Evolutionary conservation across 1,140 invertebrate species (phyloP), one percentile per base, ranked within the genome.

Genomic region (Drosophila willistoni): DNA sequence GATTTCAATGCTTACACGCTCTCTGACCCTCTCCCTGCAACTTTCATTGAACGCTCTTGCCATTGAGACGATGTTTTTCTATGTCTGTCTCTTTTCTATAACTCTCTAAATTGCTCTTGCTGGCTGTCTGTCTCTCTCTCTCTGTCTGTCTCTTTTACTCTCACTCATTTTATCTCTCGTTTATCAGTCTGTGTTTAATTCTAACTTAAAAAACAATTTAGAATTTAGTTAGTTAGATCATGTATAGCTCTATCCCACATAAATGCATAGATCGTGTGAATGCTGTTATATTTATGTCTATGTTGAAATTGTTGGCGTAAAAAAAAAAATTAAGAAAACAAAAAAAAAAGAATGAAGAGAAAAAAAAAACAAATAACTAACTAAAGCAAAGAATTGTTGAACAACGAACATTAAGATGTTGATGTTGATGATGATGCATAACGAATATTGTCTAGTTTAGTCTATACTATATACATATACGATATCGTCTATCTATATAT

Each of bases 401-500:
- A 68, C 82, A 86, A 87, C 76, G 84, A 86, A 87, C 66, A 69
- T 51, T 0, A 51, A 51, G 17, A 51, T 51, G 44, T 17, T 51
- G 44, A 51, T 51, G 44, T 19, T 47, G 44, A 19, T 47, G 44
- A 19, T 47, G 44, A 51, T 71, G 82, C 76, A 64, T 83, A 87
- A 87, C 84, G 83, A 87, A 87, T 87, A 87, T 89, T 87, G 80
- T 80, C 74, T 85, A 85, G 81, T 71, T 84, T 77, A 85, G 81
- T 71, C 79, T 77, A 77, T 76, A 81, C 69, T 76, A 75, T 59
- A 68, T 71, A 82, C 64, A 66, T 70, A 81, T 68, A 82, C 68
- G 68, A 75, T 51, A 51, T 51, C 44, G 34, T 51, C 17, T 51
- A 51, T 51, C 44, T 72, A 86, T 75, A 81, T 64, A 70, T 68